Evolutionary conservation across 1,140 invertebrate genomes (phyloP).

Genomic region (Hycleus cichorii): DNA sequence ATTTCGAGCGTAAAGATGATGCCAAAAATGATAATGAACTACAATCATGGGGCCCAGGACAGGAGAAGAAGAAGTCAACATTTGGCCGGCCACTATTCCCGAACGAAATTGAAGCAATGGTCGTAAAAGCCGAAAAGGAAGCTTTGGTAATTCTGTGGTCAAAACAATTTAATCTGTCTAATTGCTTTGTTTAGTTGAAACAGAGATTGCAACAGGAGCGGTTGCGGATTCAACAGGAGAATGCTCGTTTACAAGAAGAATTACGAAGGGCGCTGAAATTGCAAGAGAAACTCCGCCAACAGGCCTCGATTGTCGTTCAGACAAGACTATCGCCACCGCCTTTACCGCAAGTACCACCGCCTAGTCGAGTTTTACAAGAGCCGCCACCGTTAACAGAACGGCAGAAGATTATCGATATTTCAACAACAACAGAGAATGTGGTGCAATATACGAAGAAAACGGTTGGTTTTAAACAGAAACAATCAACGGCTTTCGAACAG

Average conservation of each 20-base stretch:
- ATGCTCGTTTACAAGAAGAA: conserved; percentile 37
- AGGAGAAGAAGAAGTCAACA: conserved; percentile 15
- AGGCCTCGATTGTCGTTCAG: conserved; percentile 18
- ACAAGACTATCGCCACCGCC: conserved; percentile 1
- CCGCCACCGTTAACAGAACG: conserved; percentile 3
- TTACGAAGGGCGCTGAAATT: conserved; percentile 35
- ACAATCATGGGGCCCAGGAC: conserved; percentile 46
- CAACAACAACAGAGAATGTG: neutral
- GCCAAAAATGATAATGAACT: neutral
- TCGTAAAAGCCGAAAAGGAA: conserved; percentile 47
- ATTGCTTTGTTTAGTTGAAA: conserved; percentile 34
- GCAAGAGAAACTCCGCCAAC: conserved; percentile 38
- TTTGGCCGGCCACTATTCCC: conserved; percentile 27
- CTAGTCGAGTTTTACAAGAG: neutral
- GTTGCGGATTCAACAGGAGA: conserved; percentile 35
- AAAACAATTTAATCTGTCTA: neutral
- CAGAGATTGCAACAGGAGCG: conserved; percentile 37
- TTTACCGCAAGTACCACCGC: conserved; percentile 10
- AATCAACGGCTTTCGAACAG: conserved; percentile 8
- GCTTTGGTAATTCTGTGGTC: conserved; percentile 44
- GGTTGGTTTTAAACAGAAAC: neutral
- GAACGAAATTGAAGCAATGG: conserved; percentile 36
- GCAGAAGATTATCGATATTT: neutral
- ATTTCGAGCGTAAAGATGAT: no score
- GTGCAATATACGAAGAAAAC: neutral